Base-by-base conservation (phyloP, 2,797 vertebrate genomes). In the Poeciliopsis gracilis region DNA sequence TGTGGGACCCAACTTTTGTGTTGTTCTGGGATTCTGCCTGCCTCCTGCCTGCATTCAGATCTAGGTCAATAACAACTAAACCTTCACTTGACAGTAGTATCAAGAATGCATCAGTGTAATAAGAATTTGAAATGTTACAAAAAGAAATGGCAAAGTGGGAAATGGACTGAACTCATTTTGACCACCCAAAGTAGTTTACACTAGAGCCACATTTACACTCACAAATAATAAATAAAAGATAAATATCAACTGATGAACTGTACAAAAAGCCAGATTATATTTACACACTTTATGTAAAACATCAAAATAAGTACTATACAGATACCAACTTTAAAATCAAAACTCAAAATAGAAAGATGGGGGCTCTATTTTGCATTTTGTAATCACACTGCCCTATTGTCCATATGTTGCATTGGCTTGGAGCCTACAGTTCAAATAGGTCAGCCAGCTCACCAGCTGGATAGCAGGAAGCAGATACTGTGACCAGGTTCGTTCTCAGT, bases 401-500 rank as follows among this genome's bases (percentile, higher is more conserved):
- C 82, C 53, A 1, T 80, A 77, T 82, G 87, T 28, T 81, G 59
- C 73, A 25, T 13, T 92, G 88, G 87, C 84, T 78, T 2, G 1
- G 10, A 76, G 81, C 86, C 84, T 47, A 47, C 66, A 80, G 78
- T 82, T 86, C 63, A 85, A 85, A 84, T 16, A 28, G 70, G 75
- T 84, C 80, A 81, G 88, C 86, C 82, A 88, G 76, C 61, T 76
- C 75, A 77, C 74, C 83, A 86, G 87, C 86, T 76, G 80, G 87
- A 83, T 80, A 75, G 79, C 86, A 80, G 81, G 78, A 89, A 75
- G 80, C 82, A 77, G 71, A 49, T 76, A 81, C 61, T 53, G 77
- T 76, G 75, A 72, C 75, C 82, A 33, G 63, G 78, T 77, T 70
- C 75, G 72, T 80, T 83, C 85, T 84, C 86, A 82, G 84, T 66